phyloP scores from a whole-genome alignment of 1,140 invertebrate genomes.

The Drosophila neocordata region DNA sequence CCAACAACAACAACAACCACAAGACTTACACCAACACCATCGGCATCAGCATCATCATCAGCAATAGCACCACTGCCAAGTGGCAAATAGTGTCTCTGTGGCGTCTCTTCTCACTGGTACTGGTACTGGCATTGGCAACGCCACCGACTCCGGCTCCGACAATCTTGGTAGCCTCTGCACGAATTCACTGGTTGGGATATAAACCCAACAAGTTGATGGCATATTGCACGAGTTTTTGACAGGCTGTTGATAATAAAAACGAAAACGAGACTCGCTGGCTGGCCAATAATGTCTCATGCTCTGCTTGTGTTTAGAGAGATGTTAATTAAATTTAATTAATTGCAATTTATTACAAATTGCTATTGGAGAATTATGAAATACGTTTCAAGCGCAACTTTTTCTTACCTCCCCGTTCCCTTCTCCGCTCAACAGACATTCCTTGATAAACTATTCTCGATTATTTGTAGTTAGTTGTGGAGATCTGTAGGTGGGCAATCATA shows the following conservation, averaged over 20 bases:
- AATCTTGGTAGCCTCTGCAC: constrained; percentile 57
- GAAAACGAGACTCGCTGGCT: constrained; percentile 54
- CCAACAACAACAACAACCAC: not conserved
- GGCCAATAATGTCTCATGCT: constrained; percentile 33
- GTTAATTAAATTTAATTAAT: constrained; percentile 72
- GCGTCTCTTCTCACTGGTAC: constrained; percentile 4
- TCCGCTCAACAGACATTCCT: not conserved
- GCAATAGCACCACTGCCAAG: not conserved
- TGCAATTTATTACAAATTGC: constrained; percentile 56
- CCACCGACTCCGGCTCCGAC: not conserved
- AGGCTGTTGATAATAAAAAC: constrained; percentile 74
- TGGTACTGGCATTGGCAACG: constrained; percentile 3
- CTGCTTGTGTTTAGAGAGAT: constrained; percentile 56
- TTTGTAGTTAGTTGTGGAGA: constrained; percentile 3
- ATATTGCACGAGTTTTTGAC: constrained; percentile 67
- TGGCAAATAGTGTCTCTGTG: not conserved
- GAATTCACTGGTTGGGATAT: constrained; percentile 61
- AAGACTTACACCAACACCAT: too few species aligned
- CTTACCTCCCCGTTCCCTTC: not conserved
- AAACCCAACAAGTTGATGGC: constrained; percentile 65
- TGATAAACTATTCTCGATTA: constrained; percentile 9
- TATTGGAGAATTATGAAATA: constrained; percentile 27
- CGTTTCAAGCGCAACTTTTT: not conserved
- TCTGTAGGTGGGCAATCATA: constrained; percentile 11
- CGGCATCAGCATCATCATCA: too few species aligned